Percentiles rank a stretch among this genome's conserved stretches.
Evolutionary conservation across 2,113 vertebrate genomes (phyloP).

Genomic region (Nanorana parkeri): DNA sequence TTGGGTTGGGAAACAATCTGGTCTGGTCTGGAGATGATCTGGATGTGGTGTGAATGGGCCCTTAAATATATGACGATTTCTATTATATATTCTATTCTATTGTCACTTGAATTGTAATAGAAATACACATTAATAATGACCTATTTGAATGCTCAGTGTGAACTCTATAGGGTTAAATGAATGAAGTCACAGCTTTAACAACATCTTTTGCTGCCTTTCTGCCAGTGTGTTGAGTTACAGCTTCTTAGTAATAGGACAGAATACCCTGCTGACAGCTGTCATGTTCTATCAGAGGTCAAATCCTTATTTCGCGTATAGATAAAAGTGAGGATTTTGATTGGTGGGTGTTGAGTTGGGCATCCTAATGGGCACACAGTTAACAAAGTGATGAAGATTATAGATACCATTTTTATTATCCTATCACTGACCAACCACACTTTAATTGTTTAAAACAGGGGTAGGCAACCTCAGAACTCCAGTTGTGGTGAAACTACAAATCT

Average conservation of each 20-base stretch:
- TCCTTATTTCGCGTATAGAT: slow-evolving; percentile 6
- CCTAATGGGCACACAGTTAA: neutral
- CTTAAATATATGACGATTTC: no score
- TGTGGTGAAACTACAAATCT: no score
- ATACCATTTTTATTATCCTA: neutral
- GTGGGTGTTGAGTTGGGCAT: neutral
- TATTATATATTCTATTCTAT: no score
- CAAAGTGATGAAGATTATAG: neutral
- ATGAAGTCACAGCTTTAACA: neutral
- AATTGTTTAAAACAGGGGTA: no score
- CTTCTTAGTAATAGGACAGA: neutral
- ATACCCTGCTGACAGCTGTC: slow-evolving; percentile 7
- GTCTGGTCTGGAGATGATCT: no score
- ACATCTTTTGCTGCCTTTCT: neutral
- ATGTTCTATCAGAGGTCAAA: neutral
- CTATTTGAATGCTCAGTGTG: no score
- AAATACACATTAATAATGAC: no score
- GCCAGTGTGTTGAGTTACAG: slow-evolving; percentile 33
- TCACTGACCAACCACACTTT: neutral
- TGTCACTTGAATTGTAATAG: no score
- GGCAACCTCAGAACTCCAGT: no score
- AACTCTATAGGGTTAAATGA: neutral
- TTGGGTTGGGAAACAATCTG: no score
- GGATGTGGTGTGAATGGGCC: no score
- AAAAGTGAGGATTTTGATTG: slow-evolving; percentile 11